A percentile compares a stretch with the other conserved stretches of the same genome.
phyloP scores from a whole-genome alignment of 1,140 invertebrate species.

The Anoplophora glabripennis region DNA sequence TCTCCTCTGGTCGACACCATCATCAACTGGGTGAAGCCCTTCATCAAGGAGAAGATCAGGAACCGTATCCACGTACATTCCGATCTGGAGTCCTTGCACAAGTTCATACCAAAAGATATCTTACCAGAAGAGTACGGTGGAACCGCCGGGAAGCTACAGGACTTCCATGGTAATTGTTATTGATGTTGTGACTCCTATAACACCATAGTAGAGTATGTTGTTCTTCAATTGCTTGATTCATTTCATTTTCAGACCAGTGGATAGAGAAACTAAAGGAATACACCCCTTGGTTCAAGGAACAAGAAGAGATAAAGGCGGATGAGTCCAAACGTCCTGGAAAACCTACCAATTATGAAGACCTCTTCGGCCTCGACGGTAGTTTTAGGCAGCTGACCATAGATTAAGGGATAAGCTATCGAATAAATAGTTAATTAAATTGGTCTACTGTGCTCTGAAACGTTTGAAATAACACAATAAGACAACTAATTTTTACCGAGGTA shows the following conservation, averaged over 20 bases:
- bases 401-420: constrained; percentile 46
- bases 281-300: constrained; percentile 70
- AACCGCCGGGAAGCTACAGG: constrained; percentile 63
- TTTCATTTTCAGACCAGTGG: constrained; percentile 62
- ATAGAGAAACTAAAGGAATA: constrained; percentile 70
- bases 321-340: constrained; percentile 71
- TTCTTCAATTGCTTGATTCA: no score
- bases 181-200: no score
- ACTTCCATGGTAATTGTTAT: constrained; percentile 60
- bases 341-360: constrained; percentile 74
- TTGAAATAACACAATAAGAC: no score
- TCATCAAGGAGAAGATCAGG: constrained; percentile 81
- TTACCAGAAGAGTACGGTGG: constrained; percentile 79
- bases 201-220: no score
- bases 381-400: constrained; percentile 77
- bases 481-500: no score
- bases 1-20: constrained; percentile 78
- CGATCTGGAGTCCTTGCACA: constrained; percentile 68
- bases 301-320: constrained; percentile 70
- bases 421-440: no score
- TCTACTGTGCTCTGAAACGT: no score
- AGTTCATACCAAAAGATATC: constrained; percentile 73
- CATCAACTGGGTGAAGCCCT: constrained; percentile 78
- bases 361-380: constrained; percentile 79
- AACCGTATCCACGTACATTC: constrained; percentile 77